Evolutionary conservation across 2,797 vertebrate genomes (phyloP).

Genomic region (Acanthurus leucopareius): DNA sequence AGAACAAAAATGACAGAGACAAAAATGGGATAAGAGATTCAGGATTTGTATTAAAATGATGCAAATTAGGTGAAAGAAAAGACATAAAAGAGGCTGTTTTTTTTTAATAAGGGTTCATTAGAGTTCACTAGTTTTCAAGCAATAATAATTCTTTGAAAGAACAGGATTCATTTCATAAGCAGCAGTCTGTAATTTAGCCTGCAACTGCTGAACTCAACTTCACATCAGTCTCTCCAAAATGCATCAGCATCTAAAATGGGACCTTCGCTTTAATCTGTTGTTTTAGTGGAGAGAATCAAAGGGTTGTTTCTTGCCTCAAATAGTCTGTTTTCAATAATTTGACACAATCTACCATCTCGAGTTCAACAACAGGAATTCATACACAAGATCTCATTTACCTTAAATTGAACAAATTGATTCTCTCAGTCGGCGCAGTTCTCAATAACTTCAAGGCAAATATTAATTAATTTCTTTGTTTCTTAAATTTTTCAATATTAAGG

Average conservation of each 20-base stretch:
- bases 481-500: not conserved
- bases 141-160: conserved; percentile 9
- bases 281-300: not conserved
- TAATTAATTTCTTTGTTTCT: not conserved
- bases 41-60: conserved; percentile 11
- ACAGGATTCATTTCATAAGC: conserved; percentile 30
- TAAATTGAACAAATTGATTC: not conserved
- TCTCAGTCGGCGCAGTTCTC: not conserved
- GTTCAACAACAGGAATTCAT: not conserved
- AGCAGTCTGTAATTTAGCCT: conserved; percentile 23
- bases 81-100: conserved; percentile 1
- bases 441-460: not conserved
- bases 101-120: conserved; percentile 22
- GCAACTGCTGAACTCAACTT: conserved; percentile 14
- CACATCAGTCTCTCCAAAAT: conserved; percentile 18
- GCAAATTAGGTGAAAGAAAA: conserved; percentile 14
- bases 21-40: conserved; percentile 5
- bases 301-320: not conserved
- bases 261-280: conserved; percentile 10
- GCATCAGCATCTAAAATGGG: conserved; percentile 16
- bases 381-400: not conserved
- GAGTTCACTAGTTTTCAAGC: conserved; percentile 25
- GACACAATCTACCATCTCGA: not conserved
- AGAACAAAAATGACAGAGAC: conserved; percentile 13
- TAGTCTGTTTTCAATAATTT: not conserved